Evolutionary conservation across 2,113 vertebrate genomes (phyloP).

Genomic region (Ptilonorhynchus violaceus): DNA sequence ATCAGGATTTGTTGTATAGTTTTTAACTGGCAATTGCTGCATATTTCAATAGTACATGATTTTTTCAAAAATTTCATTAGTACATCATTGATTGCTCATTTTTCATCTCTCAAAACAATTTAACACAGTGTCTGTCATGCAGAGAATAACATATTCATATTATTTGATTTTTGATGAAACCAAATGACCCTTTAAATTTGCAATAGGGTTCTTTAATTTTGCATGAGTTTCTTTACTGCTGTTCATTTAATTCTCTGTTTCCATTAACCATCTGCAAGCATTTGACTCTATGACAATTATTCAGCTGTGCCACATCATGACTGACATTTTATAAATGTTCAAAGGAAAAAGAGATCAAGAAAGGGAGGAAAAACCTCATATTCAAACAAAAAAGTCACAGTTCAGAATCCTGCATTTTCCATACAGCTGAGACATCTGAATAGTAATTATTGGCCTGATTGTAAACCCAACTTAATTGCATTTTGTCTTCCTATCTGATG

Average conservation of each 20-base stretch:
- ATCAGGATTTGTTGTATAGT: not conserved
- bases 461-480: conserved; percentile 75
- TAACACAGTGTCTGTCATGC: conserved; percentile 72
- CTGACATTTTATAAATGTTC: conserved; percentile 72
- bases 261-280: conserved; percentile 80
- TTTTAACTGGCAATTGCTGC: conserved; percentile 16
- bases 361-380: conserved; percentile 40
- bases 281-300: conserved; percentile 78
- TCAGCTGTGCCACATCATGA: conserved; percentile 77
- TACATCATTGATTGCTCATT: conserved; percentile 73
- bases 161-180: conserved; percentile 81
- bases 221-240: conserved; percentile 78
- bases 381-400: conserved; percentile 65
- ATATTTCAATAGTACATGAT: conserved; percentile 68
- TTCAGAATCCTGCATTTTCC: conserved; percentile 71
- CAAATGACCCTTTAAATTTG: conserved; percentile 80
- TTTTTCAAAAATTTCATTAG: conserved; percentile 76
- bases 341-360: conserved; percentile 53
- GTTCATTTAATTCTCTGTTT: conserved; percentile 81
- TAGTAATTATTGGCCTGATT: conserved; percentile 72
- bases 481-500: conserved; percentile 74
- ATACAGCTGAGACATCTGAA: conserved; percentile 75
- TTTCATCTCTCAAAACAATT: conserved; percentile 76
- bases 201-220: conserved; percentile 78
- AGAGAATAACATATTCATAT: conserved; percentile 76